phyloP scores from a whole-genome alignment of 2,888 invertebrate genomes.

The Nowickia ferox region DNA sequence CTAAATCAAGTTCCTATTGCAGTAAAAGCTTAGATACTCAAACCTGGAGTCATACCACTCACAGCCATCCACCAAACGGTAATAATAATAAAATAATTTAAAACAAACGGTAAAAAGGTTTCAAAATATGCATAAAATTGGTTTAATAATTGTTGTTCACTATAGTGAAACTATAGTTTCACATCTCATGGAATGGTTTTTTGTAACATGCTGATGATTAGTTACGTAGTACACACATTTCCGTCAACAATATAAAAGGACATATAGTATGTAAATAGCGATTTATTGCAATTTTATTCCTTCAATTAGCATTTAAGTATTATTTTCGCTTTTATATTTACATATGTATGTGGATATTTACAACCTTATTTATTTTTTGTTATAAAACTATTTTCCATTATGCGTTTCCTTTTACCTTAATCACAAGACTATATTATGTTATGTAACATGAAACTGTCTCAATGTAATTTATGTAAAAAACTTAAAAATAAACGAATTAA shows the following conservation, averaged over 20 bases:
- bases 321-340: conserved; percentile 42
- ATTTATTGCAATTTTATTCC: conserved; percentile 60
- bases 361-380: conserved; percentile 3
- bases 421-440: too few species aligned
- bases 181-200: conserved; percentile 16
- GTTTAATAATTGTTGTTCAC: not conserved
- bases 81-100: too few species aligned
- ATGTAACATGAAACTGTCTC: too few species aligned
- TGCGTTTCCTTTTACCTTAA: conserved; percentile 4
- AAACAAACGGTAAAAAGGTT: not conserved
- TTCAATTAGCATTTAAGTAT: conserved; percentile 70
- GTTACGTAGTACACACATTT: conserved; percentile 21
- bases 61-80: not conserved
- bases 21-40: conserved; percentile 1
- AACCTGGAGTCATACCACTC: not conserved
- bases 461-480: too few species aligned
- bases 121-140: conserved; percentile 12
- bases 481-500: too few species aligned
- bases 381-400: not conserved
- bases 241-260: not conserved
- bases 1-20: conserved; percentile 63
- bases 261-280: conserved; percentile 8
- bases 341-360: not conserved
- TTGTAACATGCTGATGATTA: not conserved
- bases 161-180: not conserved